Evolutionary conservation across 2,888 invertebrate genomes (phyloP), one percentile per base, ranked within the genome.

Genomic region (Melinaea menophilus): DNA sequence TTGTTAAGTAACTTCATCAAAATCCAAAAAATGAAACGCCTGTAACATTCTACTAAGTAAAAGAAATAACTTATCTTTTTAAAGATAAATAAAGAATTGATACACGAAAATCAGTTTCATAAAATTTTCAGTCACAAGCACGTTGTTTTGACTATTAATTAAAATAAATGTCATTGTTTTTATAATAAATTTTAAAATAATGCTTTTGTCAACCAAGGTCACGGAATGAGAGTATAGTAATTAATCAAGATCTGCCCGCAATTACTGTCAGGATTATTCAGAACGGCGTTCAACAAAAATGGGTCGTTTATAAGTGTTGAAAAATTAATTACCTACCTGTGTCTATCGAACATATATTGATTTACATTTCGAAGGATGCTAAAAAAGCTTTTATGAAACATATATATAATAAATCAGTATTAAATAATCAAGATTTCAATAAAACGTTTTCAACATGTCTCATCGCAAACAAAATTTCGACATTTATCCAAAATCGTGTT

Each of bases 221-320:
- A 31, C 51, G 7, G 51, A 51, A 51, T 51, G 51, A 51, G 51
- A 51, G 51, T 51, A 51, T 11, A n/a, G 51, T 51, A 22, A 51
- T 51, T 51, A 51, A 51, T 51, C 51, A 51, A 22, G 51, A 31
- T 51, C 51, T 51, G 51, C 31, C 51, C 22, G 51, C 51, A 51
- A 51, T 51, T 51, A 51, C n/a, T 51, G 51, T 51, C 51, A 22
- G 51, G 31, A 51, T 9, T 51, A 51, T 51, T 51, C 51, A 51
- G 51, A 31, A 11, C 51, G 31, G 9, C 11, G 41, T 9, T 41
- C 9, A 31, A 51, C 51, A 7, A 51, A 51, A 51, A 51, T 51
- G 51, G 51, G 9, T 51, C 51, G 22, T 51, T 22, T 51, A 31
- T n/a, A 31, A 31, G 51, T 48, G 48, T 22, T 48, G 48, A 51